These are phyloP conservation scores for Drosophila burlai DNA, from an alignment of 1,140 invertebrate species.

Conservation along the genomic window DNA sequence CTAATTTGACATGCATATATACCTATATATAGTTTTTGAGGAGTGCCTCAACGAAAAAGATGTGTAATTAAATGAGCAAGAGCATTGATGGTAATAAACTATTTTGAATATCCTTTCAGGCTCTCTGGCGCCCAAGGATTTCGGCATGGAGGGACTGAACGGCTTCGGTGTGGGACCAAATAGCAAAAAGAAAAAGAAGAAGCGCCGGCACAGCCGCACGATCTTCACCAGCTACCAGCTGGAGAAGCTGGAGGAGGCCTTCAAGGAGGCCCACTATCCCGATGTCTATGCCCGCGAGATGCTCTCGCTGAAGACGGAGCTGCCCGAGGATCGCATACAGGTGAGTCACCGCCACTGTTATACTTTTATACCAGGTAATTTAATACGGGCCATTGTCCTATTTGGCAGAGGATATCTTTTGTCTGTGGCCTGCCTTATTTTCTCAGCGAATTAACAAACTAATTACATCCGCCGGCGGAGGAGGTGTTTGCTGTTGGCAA, in stretches of 20 bases:
- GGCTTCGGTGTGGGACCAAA: slow-evolving; percentile 85
- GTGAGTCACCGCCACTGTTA: slow-evolving; percentile 87
- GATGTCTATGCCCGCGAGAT: slow-evolving; percentile 99
- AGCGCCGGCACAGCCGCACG: slow-evolving; percentile 94
- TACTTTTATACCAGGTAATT: slow-evolving; percentile 1
- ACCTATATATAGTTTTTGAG: neutral
- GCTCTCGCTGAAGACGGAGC: slow-evolving; percentile 98
- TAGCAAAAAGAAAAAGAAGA: slow-evolving; percentile 96
- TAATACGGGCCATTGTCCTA: slow-evolving; percentile 34
- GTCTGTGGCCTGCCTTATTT: neutral
- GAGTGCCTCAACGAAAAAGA: neutral
- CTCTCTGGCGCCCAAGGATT: slow-evolving; percentile 73
- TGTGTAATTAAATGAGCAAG: too few relatives aligned
- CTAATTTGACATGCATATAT: slow-evolving; percentile 52
- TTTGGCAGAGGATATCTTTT: slow-evolving; percentile 29
- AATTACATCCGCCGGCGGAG: slow-evolving; percentile 69
- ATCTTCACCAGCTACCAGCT: slow-evolving; percentile 99
- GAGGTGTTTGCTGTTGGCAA: slow-evolving; percentile 82
- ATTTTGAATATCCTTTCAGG: slow-evolving; percentile 33
- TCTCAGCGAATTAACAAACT: slow-evolving; percentile 69
- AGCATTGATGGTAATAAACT: neutral
- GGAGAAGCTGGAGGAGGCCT: slow-evolving; percentile 99
- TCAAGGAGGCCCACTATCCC: slow-evolving; percentile 99
- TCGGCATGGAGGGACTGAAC: slow-evolving; percentile 87
- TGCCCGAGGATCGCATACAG: slow-evolving; percentile 99